Evolutionary conservation across 2,113 vertebrate genomes (phyloP).

Genomic region (Rhynchomys soricoides): DNA sequence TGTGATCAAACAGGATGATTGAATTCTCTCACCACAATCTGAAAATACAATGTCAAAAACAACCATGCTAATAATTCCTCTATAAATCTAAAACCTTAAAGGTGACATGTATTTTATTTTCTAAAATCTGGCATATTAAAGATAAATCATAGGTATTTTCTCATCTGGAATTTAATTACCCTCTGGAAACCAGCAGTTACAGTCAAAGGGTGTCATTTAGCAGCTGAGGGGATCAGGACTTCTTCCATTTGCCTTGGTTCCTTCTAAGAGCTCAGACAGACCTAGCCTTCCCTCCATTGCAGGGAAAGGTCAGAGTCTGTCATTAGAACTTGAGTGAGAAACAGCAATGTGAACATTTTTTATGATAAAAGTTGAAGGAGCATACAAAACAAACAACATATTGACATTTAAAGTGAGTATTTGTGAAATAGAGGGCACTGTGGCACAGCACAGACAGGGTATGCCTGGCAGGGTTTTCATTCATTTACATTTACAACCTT

Average conservation of each 20-base stretch:
- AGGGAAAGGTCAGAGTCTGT: constrained; percentile 84
- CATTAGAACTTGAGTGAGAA: constrained; percentile 81
- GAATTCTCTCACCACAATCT: constrained; percentile 72
- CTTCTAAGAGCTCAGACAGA: constrained; percentile 75
- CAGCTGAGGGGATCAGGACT: constrained; percentile 61
- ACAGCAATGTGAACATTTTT: constrained; percentile 66
- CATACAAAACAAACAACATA: constrained; percentile 71
- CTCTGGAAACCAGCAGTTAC: constrained; percentile 77
- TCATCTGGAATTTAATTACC: constrained; percentile 83
- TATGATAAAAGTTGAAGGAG: constrained; percentile 59
- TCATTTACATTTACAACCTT: constrained; percentile 43
- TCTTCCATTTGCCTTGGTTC: constrained; percentile 74
- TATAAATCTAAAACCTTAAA: constrained; percentile 75
- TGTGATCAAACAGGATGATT: constrained; percentile 53
- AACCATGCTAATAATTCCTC: constrained; percentile 72
- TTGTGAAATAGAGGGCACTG: constrained; percentile 31
- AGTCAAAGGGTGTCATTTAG: constrained; percentile 79
- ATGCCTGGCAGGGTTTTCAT: constrained; percentile 47
- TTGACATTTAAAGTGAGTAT: constrained; percentile 68
- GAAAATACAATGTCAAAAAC: constrained; percentile 62
- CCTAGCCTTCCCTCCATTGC: background rate
- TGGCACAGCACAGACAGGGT: background rate
- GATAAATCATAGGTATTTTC: constrained; percentile 82
- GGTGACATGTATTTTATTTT: constrained; percentile 81
- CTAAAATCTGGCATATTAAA: constrained; percentile 74